Base-by-base conservation (phyloP, 2,888 invertebrate genomes). In the Congeria kusceri region DNA sequence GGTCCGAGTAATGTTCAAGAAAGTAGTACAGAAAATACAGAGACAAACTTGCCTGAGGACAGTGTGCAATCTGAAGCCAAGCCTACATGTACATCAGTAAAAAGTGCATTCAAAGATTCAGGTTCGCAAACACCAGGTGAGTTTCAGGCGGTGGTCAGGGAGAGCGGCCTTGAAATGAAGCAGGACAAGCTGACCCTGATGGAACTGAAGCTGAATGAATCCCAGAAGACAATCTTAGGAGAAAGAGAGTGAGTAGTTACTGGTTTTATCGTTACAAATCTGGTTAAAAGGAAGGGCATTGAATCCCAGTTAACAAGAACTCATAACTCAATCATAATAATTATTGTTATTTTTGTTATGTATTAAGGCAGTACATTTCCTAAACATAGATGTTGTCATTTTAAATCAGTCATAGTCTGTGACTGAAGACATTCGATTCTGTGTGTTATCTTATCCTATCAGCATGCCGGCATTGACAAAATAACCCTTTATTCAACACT, bases 211-310 rank as follows among this genome's bases (percentile, higher is more conserved):
- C 92, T 96, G 39, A 96, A 96, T 76, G 96, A 97, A 91, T 95
- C 96, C 2, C 95, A 96, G 18, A 96, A 96, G 93, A 96, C 96
- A 0, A 94, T 96, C 63, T 95, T 95, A 86, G 95, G 95, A 23
- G 96, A 97, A 93, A 94, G 96, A 94, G 96, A 96, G 96, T 96
- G 94, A 95, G 95, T 94, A 23, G 39, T n/a, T n/a, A n/a, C n/a
- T n/a, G n/a, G n/a, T n/a, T n/a, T n/a, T n/a, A n/a, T n/a, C n/a
- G n/a, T n/a, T n/a, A n/a, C n/a, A n/a, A n/a, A n/a, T n/a, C n/a
- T n/a, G n/a, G n/a, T n/a, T n/a, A n/a, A n/a, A n/a, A n/a, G n/a
- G n/a, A n/a, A n/a, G n/a, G n/a, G n/a, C n/a, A n/a, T n/a, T n/a
- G n/a, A n/a, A n/a, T n/a, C n/a, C n/a, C n/a, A n/a, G n/a, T n/a